Conservation (phyloP, 2,113 vertebrate genomes). For the Misgurnus anguillicaudatus region DNA sequence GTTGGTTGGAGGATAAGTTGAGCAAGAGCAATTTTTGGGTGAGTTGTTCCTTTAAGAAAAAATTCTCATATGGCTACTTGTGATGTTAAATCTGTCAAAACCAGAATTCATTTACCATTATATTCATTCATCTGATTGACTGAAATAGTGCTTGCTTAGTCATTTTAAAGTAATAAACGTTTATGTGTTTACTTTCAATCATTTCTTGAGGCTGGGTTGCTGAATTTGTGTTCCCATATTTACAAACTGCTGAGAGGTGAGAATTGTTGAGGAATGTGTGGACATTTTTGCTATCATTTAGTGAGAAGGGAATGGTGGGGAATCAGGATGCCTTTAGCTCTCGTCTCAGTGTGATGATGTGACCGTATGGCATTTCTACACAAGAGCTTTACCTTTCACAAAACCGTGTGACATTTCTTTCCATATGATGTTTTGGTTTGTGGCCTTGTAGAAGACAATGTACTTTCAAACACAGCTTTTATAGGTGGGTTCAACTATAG, state of each 20-base stretch:
- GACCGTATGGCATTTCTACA: slow-evolving; percentile 8
- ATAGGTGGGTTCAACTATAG: background rate
- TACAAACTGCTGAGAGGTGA: slow-evolving; percentile 1
- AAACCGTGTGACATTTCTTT: slow-evolving; percentile 15
- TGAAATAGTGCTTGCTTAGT: background rate
- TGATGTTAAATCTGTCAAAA: background rate
- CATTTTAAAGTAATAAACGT: slow-evolving; percentile 34
- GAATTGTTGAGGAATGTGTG: background rate
- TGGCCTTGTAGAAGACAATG: background rate
- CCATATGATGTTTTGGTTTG: background rate
- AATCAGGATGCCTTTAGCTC: background rate
- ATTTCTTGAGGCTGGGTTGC: background rate
- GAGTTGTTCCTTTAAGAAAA: no score
- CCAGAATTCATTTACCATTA: background rate
- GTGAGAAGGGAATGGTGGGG: background rate
- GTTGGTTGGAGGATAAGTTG: no score
- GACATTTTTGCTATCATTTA: background rate
- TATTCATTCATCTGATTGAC: slow-evolving; percentile 30
- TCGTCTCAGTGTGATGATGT: background rate
- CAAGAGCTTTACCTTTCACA: slow-evolving; percentile 34
- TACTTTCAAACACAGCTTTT: background rate
- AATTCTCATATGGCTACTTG: no score
- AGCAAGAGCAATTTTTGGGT: no score
- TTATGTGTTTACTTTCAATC: slow-evolving; percentile 23
- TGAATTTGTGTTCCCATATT: slow-evolving; percentile 7